phyloP scores from a whole-genome alignment of 2,888 invertebrate genomes.

The Hesperia comma region DNA sequence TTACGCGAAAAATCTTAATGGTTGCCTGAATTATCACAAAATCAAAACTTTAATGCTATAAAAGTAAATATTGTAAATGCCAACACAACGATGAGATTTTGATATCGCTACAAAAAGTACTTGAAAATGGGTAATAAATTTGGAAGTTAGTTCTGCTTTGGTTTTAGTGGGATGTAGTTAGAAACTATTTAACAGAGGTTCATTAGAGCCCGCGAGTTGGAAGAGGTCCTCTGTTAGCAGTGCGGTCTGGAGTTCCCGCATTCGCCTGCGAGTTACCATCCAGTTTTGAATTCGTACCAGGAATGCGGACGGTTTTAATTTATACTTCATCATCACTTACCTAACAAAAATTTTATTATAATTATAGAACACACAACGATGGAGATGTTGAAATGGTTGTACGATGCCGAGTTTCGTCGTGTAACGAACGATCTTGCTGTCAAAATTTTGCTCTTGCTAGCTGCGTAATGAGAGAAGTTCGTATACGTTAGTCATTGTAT shows the following conservation, averaged over 20 bases:
- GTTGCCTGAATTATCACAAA: no score
- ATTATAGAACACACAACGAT: background rate
- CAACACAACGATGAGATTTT: no score
- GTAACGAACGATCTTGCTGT: background rate
- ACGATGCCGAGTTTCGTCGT: background rate
- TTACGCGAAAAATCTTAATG: no score
- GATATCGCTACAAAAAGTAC: no score
- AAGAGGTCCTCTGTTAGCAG: conserved; percentile 27
- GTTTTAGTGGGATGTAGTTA: conserved; percentile 19
- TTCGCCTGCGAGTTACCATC: conserved; percentile 23
- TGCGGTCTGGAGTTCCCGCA: conserved; percentile 23
- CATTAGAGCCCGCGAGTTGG: conserved; percentile 17
- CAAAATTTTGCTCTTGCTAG: background rate
- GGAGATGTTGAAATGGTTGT: background rate
- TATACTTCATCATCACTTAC: conserved; percentile 16
- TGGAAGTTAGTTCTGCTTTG: conserved; percentile 13
- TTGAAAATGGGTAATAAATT: background rate
- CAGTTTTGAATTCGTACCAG: conserved; percentile 22
- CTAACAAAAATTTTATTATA: conserved; percentile 22
- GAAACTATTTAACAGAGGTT: conserved; percentile 31
- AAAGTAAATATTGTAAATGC: no score
- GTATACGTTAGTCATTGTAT: background rate
- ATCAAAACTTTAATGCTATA: no score
- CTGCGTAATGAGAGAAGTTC: background rate
- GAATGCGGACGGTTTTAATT: conserved; percentile 19